Conservation (phyloP, 1,140 invertebrate genomes). For the Drosophila varians region DNA sequence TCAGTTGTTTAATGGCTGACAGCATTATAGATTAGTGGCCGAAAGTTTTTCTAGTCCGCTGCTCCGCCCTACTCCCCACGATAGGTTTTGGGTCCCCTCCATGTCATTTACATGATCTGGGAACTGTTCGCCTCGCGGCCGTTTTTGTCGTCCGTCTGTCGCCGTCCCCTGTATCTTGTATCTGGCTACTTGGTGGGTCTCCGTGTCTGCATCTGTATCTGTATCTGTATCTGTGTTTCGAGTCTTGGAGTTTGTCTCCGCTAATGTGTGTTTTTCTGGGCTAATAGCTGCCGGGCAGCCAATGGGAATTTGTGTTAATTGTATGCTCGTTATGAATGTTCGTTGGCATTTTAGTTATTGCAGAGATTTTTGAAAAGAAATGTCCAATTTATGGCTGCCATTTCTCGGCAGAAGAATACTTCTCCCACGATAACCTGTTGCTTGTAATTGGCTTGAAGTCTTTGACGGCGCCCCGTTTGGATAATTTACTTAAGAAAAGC, state of each 20-base stretch:
- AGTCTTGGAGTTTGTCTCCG: slow-evolving; percentile 8
- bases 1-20: slow-evolving; percentile 79
- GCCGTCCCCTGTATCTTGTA: slow-evolving; percentile 48
- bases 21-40: slow-evolving; percentile 79
- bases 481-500: slow-evolving; percentile 32
- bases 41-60: slow-evolving; percentile 64
- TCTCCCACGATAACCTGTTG: slow-evolving; percentile 12
- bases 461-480: neutral
- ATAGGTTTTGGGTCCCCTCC: neutral
- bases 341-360: slow-evolving; percentile 44
- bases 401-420: slow-evolving; percentile 7
- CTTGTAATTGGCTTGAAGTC: neutral
- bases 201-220: slow-evolving; percentile 28
- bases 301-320: slow-evolving; percentile 55
- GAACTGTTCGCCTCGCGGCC: slow-evolving; percentile 67
- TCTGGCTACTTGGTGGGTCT: slow-evolving; percentile 76
- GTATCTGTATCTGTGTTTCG: slow-evolving; percentile 28
- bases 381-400: slow-evolving; percentile 21
- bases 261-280: slow-evolving; percentile 77
- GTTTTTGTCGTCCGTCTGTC: slow-evolving; percentile 46
- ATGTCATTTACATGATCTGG: slow-evolving; percentile 56
- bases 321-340: slow-evolving; percentile 67
- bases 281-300: slow-evolving; percentile 59
- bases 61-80: too few species aligned
- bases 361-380: slow-evolving; percentile 8